Evolutionary conservation across 1,140 invertebrate genomes (phyloP).

Genomic region (Periplaneta americana): DNA sequence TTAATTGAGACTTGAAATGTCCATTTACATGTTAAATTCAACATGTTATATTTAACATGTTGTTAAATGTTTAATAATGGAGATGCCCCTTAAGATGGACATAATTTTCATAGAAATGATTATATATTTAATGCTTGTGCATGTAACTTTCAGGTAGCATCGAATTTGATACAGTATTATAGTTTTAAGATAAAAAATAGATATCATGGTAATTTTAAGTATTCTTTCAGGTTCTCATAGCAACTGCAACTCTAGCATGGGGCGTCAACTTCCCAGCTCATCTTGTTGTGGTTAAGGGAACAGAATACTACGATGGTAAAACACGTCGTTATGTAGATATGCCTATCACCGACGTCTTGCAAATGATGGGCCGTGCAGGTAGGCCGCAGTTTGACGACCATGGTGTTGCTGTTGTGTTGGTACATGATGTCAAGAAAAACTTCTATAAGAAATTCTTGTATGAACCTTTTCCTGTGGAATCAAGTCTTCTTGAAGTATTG

Average conservation of each 20-base stretch:
- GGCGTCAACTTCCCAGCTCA: constrained; percentile 98
- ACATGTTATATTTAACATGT: too few species aligned
- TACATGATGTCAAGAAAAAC: constrained; percentile 97
- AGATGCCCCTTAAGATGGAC: too few species aligned
- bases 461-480: constrained; percentile 99
- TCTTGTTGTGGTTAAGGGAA: constrained; percentile 77
- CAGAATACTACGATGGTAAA: constrained; percentile 98
- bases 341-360: constrained; percentile 97
- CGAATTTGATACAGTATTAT: too few species aligned
- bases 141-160: too few species aligned
- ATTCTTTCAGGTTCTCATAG: constrained; percentile 75
- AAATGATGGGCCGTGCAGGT: constrained; percentile 99
- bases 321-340: constrained; percentile 96
- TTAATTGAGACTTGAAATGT: too few species aligned
- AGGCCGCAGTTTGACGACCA: constrained; percentile 93
- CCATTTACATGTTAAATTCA: too few species aligned
- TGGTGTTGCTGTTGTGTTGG: constrained; percentile 93
- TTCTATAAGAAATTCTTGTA: constrained; percentile 99
- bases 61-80: too few species aligned
- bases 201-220: too few species aligned
- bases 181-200: too few species aligned
- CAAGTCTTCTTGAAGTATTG: constrained; percentile 82
- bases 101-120: too few species aligned
- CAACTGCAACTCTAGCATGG: constrained; percentile 97
- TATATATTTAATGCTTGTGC: too few species aligned